Evolutionary conservation across 2,797 vertebrate species (phyloP).

Genomic region (Vipera latastei): DNA sequence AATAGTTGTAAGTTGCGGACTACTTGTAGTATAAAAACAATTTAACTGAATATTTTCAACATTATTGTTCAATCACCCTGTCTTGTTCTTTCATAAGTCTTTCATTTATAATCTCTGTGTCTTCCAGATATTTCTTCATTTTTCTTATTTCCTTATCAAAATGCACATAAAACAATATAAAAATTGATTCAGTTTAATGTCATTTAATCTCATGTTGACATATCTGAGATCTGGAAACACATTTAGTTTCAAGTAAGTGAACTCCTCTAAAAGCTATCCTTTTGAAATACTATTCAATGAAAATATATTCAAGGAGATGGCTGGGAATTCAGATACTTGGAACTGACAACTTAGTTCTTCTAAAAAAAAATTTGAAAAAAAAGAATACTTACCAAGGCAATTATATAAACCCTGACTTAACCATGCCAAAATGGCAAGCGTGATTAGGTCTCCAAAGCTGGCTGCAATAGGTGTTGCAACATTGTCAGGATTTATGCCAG

Average conservation of each 20-base stretch:
- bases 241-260: neutral
- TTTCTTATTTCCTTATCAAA: neutral
- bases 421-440: slow-evolving; percentile 86
- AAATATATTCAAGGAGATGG: neutral
- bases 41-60: neutral
- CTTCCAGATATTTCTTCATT: neutral
- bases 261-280: neutral
- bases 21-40: neutral
- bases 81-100: neutral
- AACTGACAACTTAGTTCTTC: neutral
- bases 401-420: slow-evolving; percentile 87
- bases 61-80: neutral
- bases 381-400: slow-evolving; percentile 80
- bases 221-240: neutral
- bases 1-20: neutral
- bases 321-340: neutral
- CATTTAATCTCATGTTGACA: neutral
- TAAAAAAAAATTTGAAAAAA: neutral
- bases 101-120: neutral
- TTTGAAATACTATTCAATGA: neutral
- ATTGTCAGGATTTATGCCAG: slow-evolving; percentile 93
- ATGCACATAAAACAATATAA: neutral
- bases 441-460: slow-evolving; percentile 93
- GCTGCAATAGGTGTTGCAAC: slow-evolving; percentile 93
- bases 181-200: neutral